phyloP scores from a whole-genome alignment of 2,888 invertebrate genomes.

The Sialis lutaria region DNA sequence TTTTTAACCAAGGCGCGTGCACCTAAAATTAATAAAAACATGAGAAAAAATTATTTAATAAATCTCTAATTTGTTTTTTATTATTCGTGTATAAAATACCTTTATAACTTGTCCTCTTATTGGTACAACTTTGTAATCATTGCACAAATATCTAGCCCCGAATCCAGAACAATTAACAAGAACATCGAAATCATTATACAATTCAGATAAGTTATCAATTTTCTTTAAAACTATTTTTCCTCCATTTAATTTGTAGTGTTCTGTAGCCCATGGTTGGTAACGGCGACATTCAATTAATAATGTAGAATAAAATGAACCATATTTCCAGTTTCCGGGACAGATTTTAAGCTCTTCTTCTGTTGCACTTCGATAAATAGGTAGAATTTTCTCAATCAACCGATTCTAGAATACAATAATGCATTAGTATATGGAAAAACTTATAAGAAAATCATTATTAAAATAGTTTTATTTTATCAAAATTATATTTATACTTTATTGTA shows the following conservation, averaged over 20 bases:
- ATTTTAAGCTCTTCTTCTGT: constrained; percentile 55
- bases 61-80: neutral
- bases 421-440: neutral
- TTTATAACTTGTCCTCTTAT: constrained; percentile 71
- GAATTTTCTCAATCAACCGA: constrained; percentile 54
- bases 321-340: constrained; percentile 60
- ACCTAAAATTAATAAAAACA: constrained; percentile 26
- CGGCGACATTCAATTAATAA: constrained; percentile 53
- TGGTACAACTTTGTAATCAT: constrained; percentile 57
- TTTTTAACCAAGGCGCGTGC: constrained; percentile 78
- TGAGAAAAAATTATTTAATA: neutral
- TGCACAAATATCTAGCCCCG: constrained; percentile 59
- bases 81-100: constrained; percentile 22
- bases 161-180: constrained; percentile 76
- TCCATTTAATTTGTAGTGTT: constrained; percentile 40
- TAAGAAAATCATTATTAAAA: too few relatives aligned
- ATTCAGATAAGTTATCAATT: constrained; percentile 40
- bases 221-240: constrained; percentile 39
- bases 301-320: constrained; percentile 69
- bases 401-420: constrained; percentile 32
- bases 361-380: constrained; percentile 56
- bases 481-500: too few relatives aligned
- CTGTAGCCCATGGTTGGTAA: constrained; percentile 64
- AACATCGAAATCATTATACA: constrained; percentile 42
- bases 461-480: too few relatives aligned